Evolutionary conservation across 35 echinoderm and acorn worm genomes (phyloP).

Genomic region (Amphiura filiformis): DNA sequence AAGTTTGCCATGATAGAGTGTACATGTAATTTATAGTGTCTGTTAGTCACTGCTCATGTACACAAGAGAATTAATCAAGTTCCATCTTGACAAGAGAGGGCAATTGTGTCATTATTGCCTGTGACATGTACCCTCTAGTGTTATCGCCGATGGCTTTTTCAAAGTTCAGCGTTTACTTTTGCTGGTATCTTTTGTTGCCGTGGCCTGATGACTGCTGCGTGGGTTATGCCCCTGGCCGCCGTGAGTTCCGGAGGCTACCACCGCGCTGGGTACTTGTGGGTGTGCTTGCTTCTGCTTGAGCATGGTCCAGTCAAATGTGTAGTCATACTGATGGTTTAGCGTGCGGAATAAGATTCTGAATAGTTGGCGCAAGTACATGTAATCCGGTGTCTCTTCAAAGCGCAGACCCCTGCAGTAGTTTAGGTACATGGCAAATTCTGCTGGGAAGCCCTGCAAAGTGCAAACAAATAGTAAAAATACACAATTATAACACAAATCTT

Average conservation of each 20-base stretch:
- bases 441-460: constrained; percentile 75
- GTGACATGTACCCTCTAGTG: background rate
- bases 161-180: background rate
- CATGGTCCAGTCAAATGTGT: constrained; percentile 95
- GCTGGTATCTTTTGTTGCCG: background rate
- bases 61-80: background rate
- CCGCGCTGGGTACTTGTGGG: constrained; percentile 30
- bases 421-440: constrained; percentile 99
- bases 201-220: background rate
- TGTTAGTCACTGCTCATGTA: background rate
- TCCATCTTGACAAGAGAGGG: background rate
- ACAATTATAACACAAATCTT: no score
- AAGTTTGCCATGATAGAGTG: background rate
- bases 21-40: background rate
- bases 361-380: constrained; percentile 94
- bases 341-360: constrained; percentile 98
- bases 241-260: constrained; percentile 2
- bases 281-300: constrained; percentile 78
- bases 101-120: no score
- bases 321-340: constrained; percentile 98
- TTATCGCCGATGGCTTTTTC: background rate
- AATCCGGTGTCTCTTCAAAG: constrained; percentile 90
- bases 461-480: background rate
- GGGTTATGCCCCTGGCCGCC: background rate
- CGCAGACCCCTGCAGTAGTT: constrained; percentile 91